Evolutionary conservation across 2,113 vertebrate species (phyloP).

Genomic region (Monopterus albus): DNA sequence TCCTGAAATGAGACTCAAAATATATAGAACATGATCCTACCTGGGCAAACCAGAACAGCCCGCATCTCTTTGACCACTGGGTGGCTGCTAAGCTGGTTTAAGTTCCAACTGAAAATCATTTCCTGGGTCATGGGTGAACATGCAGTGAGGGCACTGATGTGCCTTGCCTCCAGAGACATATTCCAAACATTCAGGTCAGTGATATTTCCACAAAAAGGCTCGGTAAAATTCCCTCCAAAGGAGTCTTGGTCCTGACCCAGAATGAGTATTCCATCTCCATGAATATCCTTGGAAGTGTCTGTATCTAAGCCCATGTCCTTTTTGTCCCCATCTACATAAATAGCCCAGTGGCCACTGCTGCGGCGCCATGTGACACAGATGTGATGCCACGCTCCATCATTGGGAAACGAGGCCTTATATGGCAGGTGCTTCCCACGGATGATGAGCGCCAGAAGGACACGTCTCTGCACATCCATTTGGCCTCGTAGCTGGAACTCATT

Average conservation of each 20-base stretch:
- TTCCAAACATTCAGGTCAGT: conserved; percentile 88
- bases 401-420: conserved; percentile 83
- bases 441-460: conserved; percentile 85
- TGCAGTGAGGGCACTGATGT: conserved; percentile 78
- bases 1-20: too few species aligned
- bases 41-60: conserved; percentile 81
- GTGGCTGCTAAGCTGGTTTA: conserved; percentile 69
- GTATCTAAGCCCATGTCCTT: conserved; percentile 72
- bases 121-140: conserved; percentile 71
- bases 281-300: conserved; percentile 78
- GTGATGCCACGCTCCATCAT: conserved; percentile 88
- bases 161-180: conserved; percentile 64
- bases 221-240: conserved; percentile 89
- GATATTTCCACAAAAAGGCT: conserved; percentile 91
- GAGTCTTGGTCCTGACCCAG: conserved; percentile 94
- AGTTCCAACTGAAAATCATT: conserved; percentile 84
- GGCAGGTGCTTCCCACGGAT: conserved; percentile 88
- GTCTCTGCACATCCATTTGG: conserved; percentile 75
- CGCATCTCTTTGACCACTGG: conserved; percentile 67
- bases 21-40: conserved; percentile 75
- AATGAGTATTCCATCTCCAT: conserved; percentile 84
- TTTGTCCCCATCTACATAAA: conserved; percentile 83
- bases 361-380: conserved; percentile 87
- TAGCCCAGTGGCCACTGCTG: conserved; percentile 78
- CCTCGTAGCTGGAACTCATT: conserved; percentile 91